Evolutionary conservation across 1,140 invertebrate genomes (phyloP), one percentile per base, ranked within the genome.

Genomic region (Drosophila punjabiensis): DNA sequence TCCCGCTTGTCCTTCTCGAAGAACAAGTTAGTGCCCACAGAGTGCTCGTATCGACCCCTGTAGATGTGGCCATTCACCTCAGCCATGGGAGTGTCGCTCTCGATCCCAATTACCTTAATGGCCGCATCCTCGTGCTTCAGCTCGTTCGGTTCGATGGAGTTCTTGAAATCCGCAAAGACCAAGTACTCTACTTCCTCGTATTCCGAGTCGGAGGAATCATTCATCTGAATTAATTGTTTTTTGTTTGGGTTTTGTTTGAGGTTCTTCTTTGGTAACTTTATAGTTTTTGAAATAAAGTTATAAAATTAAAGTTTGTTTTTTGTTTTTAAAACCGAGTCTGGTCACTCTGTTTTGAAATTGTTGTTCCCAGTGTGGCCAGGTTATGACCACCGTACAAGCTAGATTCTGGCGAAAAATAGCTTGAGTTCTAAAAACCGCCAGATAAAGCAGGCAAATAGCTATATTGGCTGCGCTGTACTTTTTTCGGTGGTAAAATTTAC

Each of bases 21-120:
- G 69, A 94, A 94, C 71, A 95, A 81, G 45, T 93, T 93, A 4
- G 94, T 95, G 24, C 94, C 94, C 39, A 93, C 71, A 3, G 93
- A 92, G 70, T 94, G 93, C 65, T 95, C 94, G 70, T 94, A 95
- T n/a, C 92, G 92, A 11, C 92, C 92, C 70, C 87, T 81, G 28
- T 92, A 93, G 10, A 95, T 94, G 53, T 93, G 94, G 14, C 94
- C 94, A 91, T 95, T 94, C 10, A 95, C 87, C 84, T 94, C 93
- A 67, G 94, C 94, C 76, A 94, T 92, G 4, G 94, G 94, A 77
- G 93, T 92, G n/a, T 94, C 93, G 7, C 93, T 93, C 53, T 95
- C 94, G 56, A 95, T 80, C 33, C 94, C 94, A 62, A 95, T 94
- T 78, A 95, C 93, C 65, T 93, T 93, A 4, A 93, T 79, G 2